These are phyloP conservation scores for Semaprochilodus insignis DNA, from an alignment of 2,797 vertebrate genomes.

Conservation along the genomic window DNA sequence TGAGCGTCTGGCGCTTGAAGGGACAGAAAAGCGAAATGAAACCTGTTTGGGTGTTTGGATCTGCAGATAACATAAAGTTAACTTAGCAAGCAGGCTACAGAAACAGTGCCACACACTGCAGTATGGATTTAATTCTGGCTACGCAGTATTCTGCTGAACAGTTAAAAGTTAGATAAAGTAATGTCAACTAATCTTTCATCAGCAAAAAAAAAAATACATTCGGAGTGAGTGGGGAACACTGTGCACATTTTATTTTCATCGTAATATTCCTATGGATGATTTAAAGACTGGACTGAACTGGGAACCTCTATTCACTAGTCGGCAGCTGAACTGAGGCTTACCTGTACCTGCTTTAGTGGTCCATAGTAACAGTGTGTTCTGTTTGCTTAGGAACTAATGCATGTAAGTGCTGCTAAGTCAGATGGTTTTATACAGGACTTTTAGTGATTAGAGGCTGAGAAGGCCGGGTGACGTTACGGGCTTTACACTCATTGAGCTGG, in stretches of 20 bases:
- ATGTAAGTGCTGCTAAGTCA: constrained; percentile 48
- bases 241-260: not conserved
- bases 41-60: too few species aligned
- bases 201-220: too few species aligned
- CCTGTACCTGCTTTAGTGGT: constrained; percentile 18
- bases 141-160: too few species aligned
- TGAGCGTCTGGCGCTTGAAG: too few species aligned
- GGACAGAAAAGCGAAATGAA: too few species aligned
- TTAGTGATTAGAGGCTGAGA: constrained; percentile 47
- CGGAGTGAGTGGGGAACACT: not conserved
- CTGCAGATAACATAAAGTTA: too few species aligned
- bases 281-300: not conserved
- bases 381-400: constrained; percentile 51
- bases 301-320: not conserved
- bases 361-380: constrained; percentile 47
- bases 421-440: constrained; percentile 44
- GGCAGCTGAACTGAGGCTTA: constrained; percentile 13
- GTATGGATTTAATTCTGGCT: too few species aligned
- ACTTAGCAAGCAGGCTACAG: too few species aligned
- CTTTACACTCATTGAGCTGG: constrained; percentile 37
- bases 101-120: too few species aligned
- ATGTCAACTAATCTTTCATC: too few species aligned
- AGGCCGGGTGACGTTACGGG: constrained; percentile 45
- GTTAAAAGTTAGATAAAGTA: too few species aligned
- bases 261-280: not conserved